Conservation (phyloP, 2,113 vertebrate genomes). For the Tachycineta bicolor region DNA sequence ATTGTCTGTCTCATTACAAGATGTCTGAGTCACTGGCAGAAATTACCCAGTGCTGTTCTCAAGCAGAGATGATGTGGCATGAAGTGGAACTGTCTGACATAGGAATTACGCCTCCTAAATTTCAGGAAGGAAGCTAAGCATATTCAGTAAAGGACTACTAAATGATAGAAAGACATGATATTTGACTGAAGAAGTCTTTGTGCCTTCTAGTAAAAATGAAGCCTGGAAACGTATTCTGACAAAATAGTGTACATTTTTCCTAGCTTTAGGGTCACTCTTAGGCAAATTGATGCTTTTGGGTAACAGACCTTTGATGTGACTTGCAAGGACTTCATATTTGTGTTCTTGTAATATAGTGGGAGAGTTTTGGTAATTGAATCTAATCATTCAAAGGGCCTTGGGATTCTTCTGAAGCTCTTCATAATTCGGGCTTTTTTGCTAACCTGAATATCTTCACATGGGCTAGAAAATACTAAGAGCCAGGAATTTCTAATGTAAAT, state of each 20-base stretch:
- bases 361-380: neutral
- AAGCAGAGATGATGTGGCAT: neutral
- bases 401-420: neutral
- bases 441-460: neutral
- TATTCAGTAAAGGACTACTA: neutral
- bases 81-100: neutral
- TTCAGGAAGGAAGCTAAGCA: neutral
- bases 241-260: neutral
- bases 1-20: neutral
- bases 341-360: neutral
- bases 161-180: neutral
- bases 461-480: neutral
- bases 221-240: neutral
- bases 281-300: neutral
- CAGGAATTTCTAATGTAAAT: neutral
- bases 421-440: neutral
- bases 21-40: neutral
- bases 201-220: neutral
- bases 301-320: neutral
- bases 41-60: neutral
- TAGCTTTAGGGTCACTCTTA: neutral
- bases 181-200: neutral
- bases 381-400: neutral
- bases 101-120: neutral
- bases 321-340: neutral